Evolutionary conservation across 1,140 invertebrate species (phyloP), one percentile per base, ranked within the genome.

Genomic region (Heliconius congener): DNA sequence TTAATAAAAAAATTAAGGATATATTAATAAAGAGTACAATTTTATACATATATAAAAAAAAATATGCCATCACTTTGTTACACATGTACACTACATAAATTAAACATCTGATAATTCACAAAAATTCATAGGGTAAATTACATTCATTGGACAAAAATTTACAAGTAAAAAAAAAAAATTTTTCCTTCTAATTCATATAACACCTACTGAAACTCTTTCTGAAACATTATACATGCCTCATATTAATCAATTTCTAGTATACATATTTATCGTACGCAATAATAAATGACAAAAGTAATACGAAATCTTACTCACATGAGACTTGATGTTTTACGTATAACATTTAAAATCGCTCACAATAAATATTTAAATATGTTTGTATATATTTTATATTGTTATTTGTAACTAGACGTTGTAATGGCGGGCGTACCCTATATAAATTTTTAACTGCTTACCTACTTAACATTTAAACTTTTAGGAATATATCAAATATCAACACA

Each of bases 401-500:
- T 79, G 74, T 74, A 74, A 70, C 57, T 78, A 79, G 23, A 76
- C 78, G 83, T 76, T 74, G 80, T 79, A 83, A 77, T 77, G 80
- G 76, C 71, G 74, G 74, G 66, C 84, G 81, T 30, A 19, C 74
- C 80, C 66, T 76, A 77, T 66, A 66, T 80, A 83, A 81, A 84
- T 83, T 70, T 52, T 82, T 85, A 74, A 85, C 77, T 79, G 81
- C 86, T 91, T 89, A 83, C 81, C 89, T 91, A 92, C 84, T 89
- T 89, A 88, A 91, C 87, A 90, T 85, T 89, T 88, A 91, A 72
- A 76, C 73, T 66, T 87, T 88, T 90, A 92, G 90, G 90, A 92
- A 91, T 92, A 91, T 82, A 86, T 86, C 80, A 80, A 87, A 84
- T 86, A 87, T 88, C 84, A 87, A 89, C 87, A 85, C 85, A 85